Evolutionary conservation across 2,797 vertebrate genomes (phyloP), one percentile per base, ranked within the genome.

Genomic region (Xiphorhynchus erythropygius): DNA sequence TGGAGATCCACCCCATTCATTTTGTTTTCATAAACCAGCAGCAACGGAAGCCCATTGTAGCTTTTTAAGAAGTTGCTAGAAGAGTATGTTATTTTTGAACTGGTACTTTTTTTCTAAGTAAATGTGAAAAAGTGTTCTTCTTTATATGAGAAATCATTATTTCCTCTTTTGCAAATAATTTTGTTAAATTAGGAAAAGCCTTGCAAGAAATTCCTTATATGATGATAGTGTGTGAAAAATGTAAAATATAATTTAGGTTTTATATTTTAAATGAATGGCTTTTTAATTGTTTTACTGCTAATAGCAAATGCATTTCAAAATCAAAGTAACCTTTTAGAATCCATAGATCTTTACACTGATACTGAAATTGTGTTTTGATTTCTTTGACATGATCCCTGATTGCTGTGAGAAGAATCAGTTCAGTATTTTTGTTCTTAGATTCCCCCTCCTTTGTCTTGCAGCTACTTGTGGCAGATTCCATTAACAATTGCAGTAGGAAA

Each of bases 391-490:
- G 89, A 96, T 97, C 81, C 94, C 93, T 97, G 73, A 96, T 96
- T 97, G 87, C 90, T 97, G 86, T 96, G 87, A 97, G 94, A 97
- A 97, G 94, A 97, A 97, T 89, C 94, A 97, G 90, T 89, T 95
- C 92, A 87, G 77, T 95, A 96, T 87, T 97, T 97, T 96, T 97
- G 93, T 97, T 97, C 96, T 97, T 98, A 97, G 97, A 97, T 84
- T 95, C 95, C 84, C 88, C 97, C 89, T 98, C 87, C 97, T 97
- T 98, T 97, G 96, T 97, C 97, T 98, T 98, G 89, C 97, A 99
- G 99, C 97, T 99, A 99, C 91, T 98, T 98, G 97, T 99, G 99
- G 99, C 98, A 99, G 97, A 98, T 99, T 84, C 99, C 99, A 59
- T 96, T 99, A 98, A 99, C 99, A 62, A 98, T 99, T 89, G 98